phyloP scores from a whole-genome alignment of 2,797 vertebrate species.

The Mergus octosetaceus region DNA sequence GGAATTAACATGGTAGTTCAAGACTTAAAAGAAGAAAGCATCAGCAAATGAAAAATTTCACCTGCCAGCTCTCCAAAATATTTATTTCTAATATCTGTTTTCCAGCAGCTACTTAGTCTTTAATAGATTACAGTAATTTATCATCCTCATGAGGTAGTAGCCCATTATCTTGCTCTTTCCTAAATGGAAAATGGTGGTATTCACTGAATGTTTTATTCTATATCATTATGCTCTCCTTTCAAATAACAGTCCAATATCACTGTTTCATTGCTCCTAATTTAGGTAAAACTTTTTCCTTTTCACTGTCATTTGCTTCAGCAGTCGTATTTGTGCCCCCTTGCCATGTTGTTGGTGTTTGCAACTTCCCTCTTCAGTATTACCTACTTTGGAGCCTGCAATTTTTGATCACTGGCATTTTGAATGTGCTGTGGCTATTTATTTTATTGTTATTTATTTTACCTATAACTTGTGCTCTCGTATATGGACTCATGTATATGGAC shows the following conservation, averaged over 20 bases:
- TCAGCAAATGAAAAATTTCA: background rate
- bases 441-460: background rate
- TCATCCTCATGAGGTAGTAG: background rate
- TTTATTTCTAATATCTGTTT: slow-evolving; percentile 7
- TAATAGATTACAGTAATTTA: background rate
- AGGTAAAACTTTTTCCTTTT: background rate
- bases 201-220: slow-evolving; percentile 20
- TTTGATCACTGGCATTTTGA: background rate
- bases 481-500: background rate
- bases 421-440: background rate
- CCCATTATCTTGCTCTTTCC: background rate
- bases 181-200: background rate
- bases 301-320: background rate
- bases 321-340: background rate
- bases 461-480: background rate
- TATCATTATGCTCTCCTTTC: background rate
- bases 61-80: background rate
- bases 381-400: background rate
- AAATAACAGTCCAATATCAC: background rate
- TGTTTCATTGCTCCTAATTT: background rate
- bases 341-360: background rate
- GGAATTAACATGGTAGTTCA: background rate
- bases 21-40: background rate
- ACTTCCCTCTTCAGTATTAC: background rate
- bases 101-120: background rate